Conservation (phyloP, 1,140 invertebrate genomes). For the Oncopodura yosiiana region DNA sequence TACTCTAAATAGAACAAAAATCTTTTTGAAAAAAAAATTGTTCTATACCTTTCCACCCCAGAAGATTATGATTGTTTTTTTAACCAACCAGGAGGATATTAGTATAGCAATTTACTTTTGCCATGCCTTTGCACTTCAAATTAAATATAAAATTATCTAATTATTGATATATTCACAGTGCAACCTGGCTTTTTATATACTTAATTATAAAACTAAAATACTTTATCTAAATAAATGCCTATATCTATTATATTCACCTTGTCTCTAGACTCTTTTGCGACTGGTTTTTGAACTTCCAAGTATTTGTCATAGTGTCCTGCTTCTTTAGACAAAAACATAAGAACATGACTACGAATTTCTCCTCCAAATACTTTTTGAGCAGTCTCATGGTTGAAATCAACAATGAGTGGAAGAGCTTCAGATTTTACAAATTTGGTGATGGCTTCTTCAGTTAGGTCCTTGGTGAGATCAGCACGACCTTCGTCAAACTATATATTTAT, state of each 20-base stretch:
- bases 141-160: too few relatives aligned
- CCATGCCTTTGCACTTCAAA: constrained; percentile 11
- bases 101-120: constrained; percentile 30
- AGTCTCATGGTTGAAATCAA: constrained; percentile 96
- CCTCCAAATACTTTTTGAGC: constrained; percentile 97
- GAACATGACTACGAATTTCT: constrained; percentile 89
- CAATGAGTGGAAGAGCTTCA: constrained; percentile 81
- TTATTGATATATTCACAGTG: too few relatives aligned
- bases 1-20: background rate
- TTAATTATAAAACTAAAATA: background rate
- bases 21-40: constrained; percentile 11
- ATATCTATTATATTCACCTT: constrained; percentile 53
- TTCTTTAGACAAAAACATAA: constrained; percentile 88
- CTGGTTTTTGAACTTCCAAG: constrained; percentile 60
- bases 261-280: constrained; percentile 81
- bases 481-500: constrained; percentile 95
- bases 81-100: constrained; percentile 32
- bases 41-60: constrained; percentile 34
- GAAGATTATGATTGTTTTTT: constrained; percentile 18
- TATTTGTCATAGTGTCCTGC: constrained; percentile 69
- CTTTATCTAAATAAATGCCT: background rate
- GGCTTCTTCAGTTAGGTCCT: constrained; percentile 54
- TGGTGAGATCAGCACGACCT: constrained; percentile 66
- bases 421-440: constrained; percentile 75
- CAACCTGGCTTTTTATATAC: too few relatives aligned